Base-by-base conservation (phyloP, 2,113 vertebrate species). In the pig (Sus scrofa) region DNA sequence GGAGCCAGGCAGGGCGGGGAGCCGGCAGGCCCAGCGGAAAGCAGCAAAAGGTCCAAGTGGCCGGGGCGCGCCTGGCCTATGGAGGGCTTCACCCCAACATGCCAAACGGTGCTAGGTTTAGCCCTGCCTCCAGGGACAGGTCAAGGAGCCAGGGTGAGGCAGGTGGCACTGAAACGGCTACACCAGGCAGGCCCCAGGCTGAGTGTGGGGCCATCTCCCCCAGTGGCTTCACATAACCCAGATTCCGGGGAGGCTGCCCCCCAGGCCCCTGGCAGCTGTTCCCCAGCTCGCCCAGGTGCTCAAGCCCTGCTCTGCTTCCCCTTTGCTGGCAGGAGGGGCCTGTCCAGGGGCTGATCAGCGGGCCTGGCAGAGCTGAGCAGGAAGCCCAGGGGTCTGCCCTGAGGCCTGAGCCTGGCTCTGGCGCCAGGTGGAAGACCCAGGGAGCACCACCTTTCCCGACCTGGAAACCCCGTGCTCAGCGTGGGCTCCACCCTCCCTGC, bases 11-110 rank as follows among this genome's bases (percentile, higher is more conserved):
- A 0, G 22, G 13, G 56, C 15, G 82, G 39, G 10, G 8, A n/a
- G 19, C 27, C 0, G 16, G 52, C 4, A 11, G 60, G 56, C 7
- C n/a, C 18, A 13, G 71, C 14, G 27, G 58, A 37, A 34, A 14
- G 50, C 54, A 30, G 1, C 0, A 0, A n/a, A n/a, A n/a, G 73
- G 11, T 54, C 16, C 18, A 1, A 0, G 10, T 2, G 78, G 20
- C 32, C n/a, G 8, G 4, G 14, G 19, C 0, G 7, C 24, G 52
- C 13, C 16, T 4, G 2, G 50, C n/a, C n/a, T n/a, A n/a, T n/a
- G n/a, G n/a, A 54, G 54, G 3, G 2, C n/a, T 39, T 5, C 0
- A 15, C 34, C 79, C 85, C n/a, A 24, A n/a, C 68, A 19, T 0
- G 16, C 14, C 63, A 34, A 44, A 3, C 11, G 6, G 20, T 9